Conservation (phyloP, 2,797 vertebrate species). For the Trachurus trachurus region DNA sequence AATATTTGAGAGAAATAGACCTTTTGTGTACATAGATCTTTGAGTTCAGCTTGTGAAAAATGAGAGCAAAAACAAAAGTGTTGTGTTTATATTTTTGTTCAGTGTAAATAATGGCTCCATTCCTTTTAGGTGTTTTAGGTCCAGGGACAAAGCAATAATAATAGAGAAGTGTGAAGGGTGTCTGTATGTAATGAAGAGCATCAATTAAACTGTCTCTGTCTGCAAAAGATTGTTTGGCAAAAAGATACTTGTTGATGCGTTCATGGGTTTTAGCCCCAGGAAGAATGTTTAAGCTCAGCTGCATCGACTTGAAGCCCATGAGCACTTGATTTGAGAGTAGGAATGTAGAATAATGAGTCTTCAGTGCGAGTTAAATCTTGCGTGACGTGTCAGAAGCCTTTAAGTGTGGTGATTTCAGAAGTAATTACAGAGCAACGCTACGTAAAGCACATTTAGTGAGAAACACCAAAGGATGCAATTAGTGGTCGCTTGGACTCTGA, state of each 20-base stretch:
- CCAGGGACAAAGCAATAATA: neutral
- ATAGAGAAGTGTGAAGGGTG: constrained; percentile 2
- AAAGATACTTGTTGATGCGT: neutral
- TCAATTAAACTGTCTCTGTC: constrained; percentile 5
- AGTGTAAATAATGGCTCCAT: constrained; percentile 18
- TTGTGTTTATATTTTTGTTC: too few relatives aligned
- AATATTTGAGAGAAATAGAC: too few relatives aligned
- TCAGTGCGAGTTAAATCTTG: neutral
- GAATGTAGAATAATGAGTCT: constrained; percentile 22
- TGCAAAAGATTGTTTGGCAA: constrained; percentile 20
- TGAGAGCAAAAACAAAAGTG: too few relatives aligned
- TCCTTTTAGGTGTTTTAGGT: constrained; percentile 13
- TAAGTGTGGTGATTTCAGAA: neutral
- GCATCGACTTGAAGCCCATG: neutral
- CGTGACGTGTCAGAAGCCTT: neutral
- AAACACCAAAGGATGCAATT: neutral
- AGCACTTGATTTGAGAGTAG: constrained; percentile 22
- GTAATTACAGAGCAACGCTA: neutral
- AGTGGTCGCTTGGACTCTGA: neutral
- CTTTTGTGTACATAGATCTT: too few relatives aligned
- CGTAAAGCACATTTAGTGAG: neutral
- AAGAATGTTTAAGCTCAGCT: constrained; percentile 19
- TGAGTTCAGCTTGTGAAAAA: too few relatives aligned
- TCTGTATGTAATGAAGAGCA: neutral
- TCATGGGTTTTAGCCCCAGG: neutral